A percentile compares a stretch with the other conserved stretches of the same genome.
Conservation (phyloP, 2,797 vertebrate species). For the Fistularia tabacaria region DNA sequence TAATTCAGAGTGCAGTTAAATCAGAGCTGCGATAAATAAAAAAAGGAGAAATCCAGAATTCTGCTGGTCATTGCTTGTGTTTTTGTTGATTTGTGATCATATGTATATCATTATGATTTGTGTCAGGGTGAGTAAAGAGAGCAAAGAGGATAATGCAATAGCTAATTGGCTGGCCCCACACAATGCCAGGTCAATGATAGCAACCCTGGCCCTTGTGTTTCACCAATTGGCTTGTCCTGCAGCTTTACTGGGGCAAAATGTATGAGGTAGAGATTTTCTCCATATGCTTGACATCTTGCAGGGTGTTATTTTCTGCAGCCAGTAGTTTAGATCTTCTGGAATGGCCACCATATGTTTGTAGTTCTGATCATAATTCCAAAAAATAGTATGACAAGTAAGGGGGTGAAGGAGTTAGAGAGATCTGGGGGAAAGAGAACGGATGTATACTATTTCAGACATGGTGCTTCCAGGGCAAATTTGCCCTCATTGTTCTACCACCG, state of each 20-base stretch:
- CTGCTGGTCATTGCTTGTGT: not conserved
- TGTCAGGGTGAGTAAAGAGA: too few species aligned
- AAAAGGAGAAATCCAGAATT: slow-evolving; percentile 3
- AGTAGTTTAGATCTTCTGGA: slow-evolving; percentile 13
- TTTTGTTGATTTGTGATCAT: not conserved
- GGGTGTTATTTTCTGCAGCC: slow-evolving; percentile 48
- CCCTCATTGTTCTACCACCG: slow-evolving; percentile 59
- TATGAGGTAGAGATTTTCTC: slow-evolving; percentile 32
- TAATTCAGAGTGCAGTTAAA: not conserved
- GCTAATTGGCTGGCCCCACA: too few species aligned
- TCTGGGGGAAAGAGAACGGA: slow-evolving; percentile 9
- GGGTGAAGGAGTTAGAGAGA: not conserved
- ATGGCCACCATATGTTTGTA: not conserved
- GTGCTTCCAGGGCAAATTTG: slow-evolving; percentile 45
- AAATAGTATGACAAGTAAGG: slow-evolving; percentile 6
- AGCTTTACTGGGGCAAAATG: slow-evolving; percentile 34
- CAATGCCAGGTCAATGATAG: slow-evolving; percentile 20
- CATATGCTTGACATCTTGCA: slow-evolving; percentile 21
- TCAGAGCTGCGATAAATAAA: not conserved
- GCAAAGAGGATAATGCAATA: too few species aligned
- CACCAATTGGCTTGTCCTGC: slow-evolving; percentile 28
- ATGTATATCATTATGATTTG: too few species aligned
- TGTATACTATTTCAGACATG: slow-evolving; percentile 51
- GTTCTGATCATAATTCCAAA: slow-evolving; percentile 11
- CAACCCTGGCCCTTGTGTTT: slow-evolving; percentile 29